Evolutionary conservation across 1,140 invertebrate species (phyloP), one percentile per base, ranked within the genome.

Genomic region (Drosophila sp.): DNA sequence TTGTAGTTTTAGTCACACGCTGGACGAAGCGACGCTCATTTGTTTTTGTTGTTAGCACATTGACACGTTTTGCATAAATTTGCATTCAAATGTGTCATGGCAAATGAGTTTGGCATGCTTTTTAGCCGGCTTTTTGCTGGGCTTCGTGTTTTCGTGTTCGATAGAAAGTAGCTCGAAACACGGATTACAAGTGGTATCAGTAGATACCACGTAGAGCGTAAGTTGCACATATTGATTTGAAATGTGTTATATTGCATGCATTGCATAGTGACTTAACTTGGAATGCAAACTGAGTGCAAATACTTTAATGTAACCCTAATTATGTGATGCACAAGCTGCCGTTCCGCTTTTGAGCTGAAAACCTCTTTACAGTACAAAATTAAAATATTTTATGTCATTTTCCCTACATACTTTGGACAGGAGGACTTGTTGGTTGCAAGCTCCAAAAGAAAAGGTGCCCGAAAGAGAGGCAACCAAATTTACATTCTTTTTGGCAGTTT

Each of bases 41-140:
- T 87, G 71, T 70, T 80, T 67, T 78, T 84, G 81, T 87, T 86
- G 87, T 90, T 83, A 90, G 87, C 87, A 83, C 87, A 87, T 90
- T 87, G 87, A 83, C 87, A 90, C 87, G 87, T 83, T 90, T 90
- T 86, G 87, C 87, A 87, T 90, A 90, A 87, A 90, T 90, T 90
- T 90, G 79, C 79, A 90, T 90, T 83, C 50, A 69, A 90, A 89
- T 83, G 77, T 72, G 71, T 70, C 71, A 82, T 46, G 78, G 29
- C 8, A 74, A 62, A 70, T 59, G 43, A 48, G 25, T 25, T 56
- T 53, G 29, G 48, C 65, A 62, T 56, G 65, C n/a, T 32, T 56
- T 51, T 13, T 40, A 21, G 36, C n/a, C 21, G n/a, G 36, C 9
- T 18, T 50, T 7, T n/a, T 34, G 29, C 18, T 46, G 8, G n/a